phyloP scores from a whole-genome alignment of 2,888 invertebrate genomes.

The Punctoribates punctum region DNA sequence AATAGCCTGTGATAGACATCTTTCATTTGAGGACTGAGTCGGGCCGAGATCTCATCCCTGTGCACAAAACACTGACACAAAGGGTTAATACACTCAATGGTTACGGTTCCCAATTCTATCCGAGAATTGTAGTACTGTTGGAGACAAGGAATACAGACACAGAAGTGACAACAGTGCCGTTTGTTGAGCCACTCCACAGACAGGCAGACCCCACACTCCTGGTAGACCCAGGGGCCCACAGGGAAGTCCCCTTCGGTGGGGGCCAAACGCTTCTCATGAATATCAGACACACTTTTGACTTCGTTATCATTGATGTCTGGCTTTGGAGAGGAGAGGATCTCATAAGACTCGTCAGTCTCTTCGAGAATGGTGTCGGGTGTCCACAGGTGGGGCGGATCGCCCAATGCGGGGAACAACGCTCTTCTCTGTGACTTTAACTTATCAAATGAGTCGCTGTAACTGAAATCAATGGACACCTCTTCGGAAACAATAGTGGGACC shows the following conservation, averaged over 20 bases:
- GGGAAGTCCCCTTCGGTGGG: background rate
- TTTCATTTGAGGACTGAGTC: slow-evolving; percentile 50
- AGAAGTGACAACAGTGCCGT: slow-evolving; percentile 52
- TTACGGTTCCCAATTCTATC: slow-evolving; percentile 51
- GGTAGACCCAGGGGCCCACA: background rate
- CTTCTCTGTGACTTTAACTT: too few relatives aligned
- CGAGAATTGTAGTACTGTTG: slow-evolving; percentile 51
- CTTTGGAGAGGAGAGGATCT: background rate
- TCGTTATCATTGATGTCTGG: background rate
- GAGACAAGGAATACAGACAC: slow-evolving; percentile 53
- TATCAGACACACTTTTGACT: too few relatives aligned
- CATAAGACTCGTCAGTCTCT: too few relatives aligned
- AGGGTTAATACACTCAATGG: slow-evolving; percentile 52
- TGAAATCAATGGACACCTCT: too few relatives aligned
- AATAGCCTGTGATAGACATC: slow-evolving; percentile 53
- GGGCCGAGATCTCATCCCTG: slow-evolving; percentile 52
- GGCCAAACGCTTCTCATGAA: background rate
- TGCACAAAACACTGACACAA: slow-evolving; percentile 52
- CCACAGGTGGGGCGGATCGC: too few relatives aligned
- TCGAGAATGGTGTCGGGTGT: too few relatives aligned
- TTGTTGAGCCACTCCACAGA: slow-evolving; percentile 49
- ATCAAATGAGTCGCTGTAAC: too few relatives aligned
- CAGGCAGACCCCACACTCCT: slow-evolving; percentile 52
- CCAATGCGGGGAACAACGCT: too few relatives aligned
- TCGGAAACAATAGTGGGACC: too few relatives aligned